phyloP scores from a whole-genome alignment of 2,888 invertebrate species.

The Amphipoea lucens region DNA sequence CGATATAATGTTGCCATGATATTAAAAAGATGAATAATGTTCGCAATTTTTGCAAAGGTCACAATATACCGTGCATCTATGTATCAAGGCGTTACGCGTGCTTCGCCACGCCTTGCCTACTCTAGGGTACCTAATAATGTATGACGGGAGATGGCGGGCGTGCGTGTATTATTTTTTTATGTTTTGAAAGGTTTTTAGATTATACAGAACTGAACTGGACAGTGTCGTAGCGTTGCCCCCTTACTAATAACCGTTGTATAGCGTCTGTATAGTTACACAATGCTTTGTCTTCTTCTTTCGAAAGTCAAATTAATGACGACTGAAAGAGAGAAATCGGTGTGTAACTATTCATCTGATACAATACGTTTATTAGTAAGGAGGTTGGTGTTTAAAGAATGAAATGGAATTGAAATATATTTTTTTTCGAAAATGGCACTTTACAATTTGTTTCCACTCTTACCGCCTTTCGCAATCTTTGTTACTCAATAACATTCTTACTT shows the following conservation, averaged over 20 bases:
- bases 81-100: constrained; percentile 47
- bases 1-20: constrained; percentile 42
- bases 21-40: constrained; percentile 60
- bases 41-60: constrained; percentile 46
- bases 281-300: too few species aligned
- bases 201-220: neutral
- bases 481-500: neutral
- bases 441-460: neutral
- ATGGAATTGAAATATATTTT: too few species aligned
- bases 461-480: neutral
- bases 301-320: too few species aligned
- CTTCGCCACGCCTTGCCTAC: constrained; percentile 38
- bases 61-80: constrained; percentile 50
- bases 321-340: too few species aligned
- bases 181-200: constrained; percentile 27
- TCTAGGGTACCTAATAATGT: constrained; percentile 50
- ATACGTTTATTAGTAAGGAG: too few species aligned
- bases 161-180: constrained; percentile 40
- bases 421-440: too few species aligned
- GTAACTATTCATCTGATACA: too few species aligned
- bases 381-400: neutral
- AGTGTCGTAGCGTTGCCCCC: neutral
- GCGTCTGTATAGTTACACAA: too few species aligned
- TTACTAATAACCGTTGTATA: too few species aligned
- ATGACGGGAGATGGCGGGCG: constrained; percentile 23